Evolutionary conservation across 1,140 invertebrate species (phyloP), one percentile per base, ranked within the genome.

Genomic region (Sweltsa coloradensis): DNA sequence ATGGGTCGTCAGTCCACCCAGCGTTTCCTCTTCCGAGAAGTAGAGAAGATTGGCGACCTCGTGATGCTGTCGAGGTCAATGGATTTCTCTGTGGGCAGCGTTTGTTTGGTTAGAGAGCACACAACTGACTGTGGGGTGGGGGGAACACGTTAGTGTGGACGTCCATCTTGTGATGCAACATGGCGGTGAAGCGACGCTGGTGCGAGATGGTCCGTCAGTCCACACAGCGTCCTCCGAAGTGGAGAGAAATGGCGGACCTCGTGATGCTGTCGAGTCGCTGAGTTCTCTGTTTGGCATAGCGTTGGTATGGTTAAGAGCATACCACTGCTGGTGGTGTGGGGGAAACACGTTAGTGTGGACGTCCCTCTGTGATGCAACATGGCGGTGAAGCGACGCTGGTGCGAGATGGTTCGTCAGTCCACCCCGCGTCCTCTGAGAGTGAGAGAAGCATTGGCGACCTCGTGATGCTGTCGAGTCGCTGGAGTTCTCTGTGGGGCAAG

Each of bases 331-430:
- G n/a, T n/a, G n/a, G n/a, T n/a, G n/a, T n/a, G n/a, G n/a, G n/a
- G 88, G 67, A 59, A 85, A 80, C 3, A 84, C 79, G 52, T 81
- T 77, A 41, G 83, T 80, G 59, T 89, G 85, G 9, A 61, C 61
- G 59, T 90, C 83, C 21, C 89, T 70, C 34, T 72, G 22, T 70
- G 67, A 54, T 79, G 72, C 50, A 87, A 73, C 40, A 72, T 66
- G 23, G 73, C 63, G 29, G 72, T 77, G 59, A 89, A 83, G 47
- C 73, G 63, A 34, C 67, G 54, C 54, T 85, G 76, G 53, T 81
- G 73, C 29, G 73, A 70, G 47, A 76, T 83, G 2, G 82, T 81
- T 55, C 85, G 69, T 68, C 14, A 81, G 67, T 22, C 84, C 84
- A 39, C 71, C 65, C 34, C 81, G 63, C 2, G 82, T 81, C 60